Evolutionary conservation across 2,797 vertebrate species (phyloP).

Genomic region (Florisuga fusca): DNA sequence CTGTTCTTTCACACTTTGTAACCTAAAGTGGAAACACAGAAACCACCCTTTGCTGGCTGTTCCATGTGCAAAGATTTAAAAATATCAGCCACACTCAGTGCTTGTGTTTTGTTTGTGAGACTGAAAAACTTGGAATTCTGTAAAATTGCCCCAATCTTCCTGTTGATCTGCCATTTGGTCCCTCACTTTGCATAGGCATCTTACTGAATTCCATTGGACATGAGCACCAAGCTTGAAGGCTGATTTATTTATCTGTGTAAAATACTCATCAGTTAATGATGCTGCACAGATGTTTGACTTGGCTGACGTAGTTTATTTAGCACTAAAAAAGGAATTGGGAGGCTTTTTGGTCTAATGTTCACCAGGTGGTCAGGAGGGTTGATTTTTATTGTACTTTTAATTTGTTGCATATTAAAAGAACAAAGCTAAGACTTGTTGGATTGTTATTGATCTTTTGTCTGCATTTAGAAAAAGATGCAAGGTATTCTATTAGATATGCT

Average conservation of each 20-base stretch:
- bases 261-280: not conserved
- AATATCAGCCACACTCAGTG: not conserved
- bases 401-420: not conserved
- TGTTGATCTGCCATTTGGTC: not conserved
- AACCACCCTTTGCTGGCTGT: not conserved
- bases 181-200: not conserved
- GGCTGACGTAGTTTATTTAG: not conserved
- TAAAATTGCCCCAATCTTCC: not conserved
- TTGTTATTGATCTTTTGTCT: not conserved
- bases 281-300: not conserved
- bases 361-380: not conserved
- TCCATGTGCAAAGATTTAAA: not conserved
- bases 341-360: not conserved
- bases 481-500: not conserved
- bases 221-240: not conserved
- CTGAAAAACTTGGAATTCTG: not conserved
- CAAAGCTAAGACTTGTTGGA: not conserved
- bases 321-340: not conserved
- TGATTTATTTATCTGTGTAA: not conserved
- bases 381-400: not conserved
- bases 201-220: not conserved
- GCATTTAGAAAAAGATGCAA: not conserved
- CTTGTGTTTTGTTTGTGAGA: not conserved
- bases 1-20: not conserved
- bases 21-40: not conserved